Evolutionary conservation across 2,113 vertebrate genomes (phyloP), one percentile per base, ranked within the genome.

Genomic region (Morone saxatilis): DNA sequence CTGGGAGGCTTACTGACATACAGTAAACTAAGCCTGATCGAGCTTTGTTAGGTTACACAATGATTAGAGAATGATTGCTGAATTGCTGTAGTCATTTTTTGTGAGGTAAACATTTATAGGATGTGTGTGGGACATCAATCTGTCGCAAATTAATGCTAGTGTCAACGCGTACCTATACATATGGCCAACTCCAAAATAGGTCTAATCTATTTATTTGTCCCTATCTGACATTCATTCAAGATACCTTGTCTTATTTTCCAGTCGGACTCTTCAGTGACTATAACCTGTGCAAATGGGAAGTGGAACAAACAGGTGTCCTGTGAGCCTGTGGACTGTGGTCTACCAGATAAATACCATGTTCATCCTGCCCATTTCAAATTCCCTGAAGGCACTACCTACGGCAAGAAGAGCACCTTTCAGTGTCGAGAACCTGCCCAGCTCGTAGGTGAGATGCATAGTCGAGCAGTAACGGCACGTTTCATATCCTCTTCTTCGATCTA

Each of bases 221-320:
- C 8, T 62, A 5, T 72, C 45, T 63, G 57, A 13, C 74, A 13
- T 22, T 82, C 11, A 80, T 45, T 43, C 60, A 31, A 31, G 31
- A 38, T 69, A 4, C 80, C n/a, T 73, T 69, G 3, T 86, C 41
- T 63, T 78, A 0, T 73, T 78, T 71, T 69, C 77, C 79, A 98
- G 97, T 94, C 54, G 41, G 95, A 95, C 73, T 93, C 96, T 45
- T 79, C 74, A 0, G 94, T 97, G 89, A 98, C 96, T 19, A 96
- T 99, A 90, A 99, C 96, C 10, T 99, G 98, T 71, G 86, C 93
- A 0, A 97, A 99, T 63, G 98, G 98, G 75, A 98, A 99, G 81
- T 99, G 98, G 98, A 99, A 96, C 91, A 97, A 97, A 78, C 97
- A 97, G 91, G 97, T 98, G 43, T 96, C 95, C 0, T 99, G 98